Evolutionary conservation across 2,113 vertebrate species (phyloP).

Genomic region (Numida meleagris): DNA sequence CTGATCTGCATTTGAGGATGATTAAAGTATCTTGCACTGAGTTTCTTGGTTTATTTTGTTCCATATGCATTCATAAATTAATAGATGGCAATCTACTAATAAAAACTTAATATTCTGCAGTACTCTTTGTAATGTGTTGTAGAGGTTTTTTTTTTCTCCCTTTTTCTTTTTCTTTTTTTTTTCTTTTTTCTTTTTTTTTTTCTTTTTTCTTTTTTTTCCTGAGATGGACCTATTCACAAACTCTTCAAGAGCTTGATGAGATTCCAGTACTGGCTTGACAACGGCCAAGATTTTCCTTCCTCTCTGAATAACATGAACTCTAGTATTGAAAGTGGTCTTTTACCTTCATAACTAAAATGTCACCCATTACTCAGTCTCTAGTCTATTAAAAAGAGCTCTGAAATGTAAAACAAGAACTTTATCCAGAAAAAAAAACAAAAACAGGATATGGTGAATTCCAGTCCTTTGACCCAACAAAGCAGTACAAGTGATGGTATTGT

Average conservation of each 20-base stretch:
- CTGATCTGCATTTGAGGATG: background rate
- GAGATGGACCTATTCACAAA: background rate
- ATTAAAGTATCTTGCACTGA: slow-evolving; percentile 46
- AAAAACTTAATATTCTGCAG: slow-evolving; percentile 45
- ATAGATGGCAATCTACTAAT: slow-evolving; percentile 59
- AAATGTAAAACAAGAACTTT: background rate
- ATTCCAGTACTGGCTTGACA: slow-evolving; percentile 14
- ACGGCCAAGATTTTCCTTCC: background rate
- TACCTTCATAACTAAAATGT: background rate
- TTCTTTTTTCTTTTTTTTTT: background rate
- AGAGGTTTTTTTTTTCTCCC: background rate
- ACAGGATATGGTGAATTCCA: background rate
- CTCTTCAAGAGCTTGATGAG: background rate
- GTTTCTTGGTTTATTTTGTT: slow-evolving; percentile 42
- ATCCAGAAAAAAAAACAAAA: background rate
- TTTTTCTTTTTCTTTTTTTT: background rate
- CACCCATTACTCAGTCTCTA: background rate
- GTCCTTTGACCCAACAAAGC: background rate
- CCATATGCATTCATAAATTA: slow-evolving; percentile 46
- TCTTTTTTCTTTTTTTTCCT: background rate
- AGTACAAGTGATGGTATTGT: background rate
- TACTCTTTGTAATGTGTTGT: slow-evolving; percentile 1
- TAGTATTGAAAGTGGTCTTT: background rate
- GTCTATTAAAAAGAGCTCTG: background rate
- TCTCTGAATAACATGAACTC: background rate